Conservation (phyloP, 2,113 vertebrate genomes). For the Dryoscopus gambensis region DNA sequence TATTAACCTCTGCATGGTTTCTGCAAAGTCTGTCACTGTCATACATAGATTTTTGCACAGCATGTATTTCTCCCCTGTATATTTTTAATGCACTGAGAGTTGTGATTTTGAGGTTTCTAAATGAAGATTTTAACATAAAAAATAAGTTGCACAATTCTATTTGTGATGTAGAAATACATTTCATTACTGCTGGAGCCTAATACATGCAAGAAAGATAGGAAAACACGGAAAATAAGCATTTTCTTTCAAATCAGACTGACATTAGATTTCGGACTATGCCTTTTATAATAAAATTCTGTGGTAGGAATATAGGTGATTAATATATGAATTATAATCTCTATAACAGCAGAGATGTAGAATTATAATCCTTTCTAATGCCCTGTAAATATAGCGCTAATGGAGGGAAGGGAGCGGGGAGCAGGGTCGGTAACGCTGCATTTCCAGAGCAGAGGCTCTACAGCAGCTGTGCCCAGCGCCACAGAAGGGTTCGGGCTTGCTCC, state of each 20-base stretch:
- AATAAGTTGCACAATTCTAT: neutral
- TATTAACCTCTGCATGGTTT: neutral
- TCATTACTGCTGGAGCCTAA: neutral
- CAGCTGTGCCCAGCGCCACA: neutral
- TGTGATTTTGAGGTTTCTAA: neutral
- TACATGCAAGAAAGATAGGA: neutral
- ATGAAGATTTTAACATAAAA: neutral
- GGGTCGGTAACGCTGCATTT: neutral
- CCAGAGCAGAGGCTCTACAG: neutral
- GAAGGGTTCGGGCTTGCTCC: neutral
- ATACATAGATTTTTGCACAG: neutral
- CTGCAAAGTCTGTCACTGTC: neutral
- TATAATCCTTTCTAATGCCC: neutral
- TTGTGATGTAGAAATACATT: neutral
- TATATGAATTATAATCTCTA: neutral
- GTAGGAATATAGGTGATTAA: neutral
- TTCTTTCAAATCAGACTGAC: neutral
- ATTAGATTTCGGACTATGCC: neutral
- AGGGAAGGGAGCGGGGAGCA: neutral
- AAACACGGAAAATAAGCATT: neutral
- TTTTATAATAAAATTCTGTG: neutral
- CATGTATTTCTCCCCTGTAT: neutral
- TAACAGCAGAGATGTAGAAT: neutral
- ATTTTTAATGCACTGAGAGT: neutral
- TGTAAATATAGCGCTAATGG: neutral